Percentiles rank a stretch among this genome's conserved stretches.
Evolutionary conservation across 2,797 vertebrate species (phyloP).

Genomic region (Spondyliosoma cantharus): DNA sequence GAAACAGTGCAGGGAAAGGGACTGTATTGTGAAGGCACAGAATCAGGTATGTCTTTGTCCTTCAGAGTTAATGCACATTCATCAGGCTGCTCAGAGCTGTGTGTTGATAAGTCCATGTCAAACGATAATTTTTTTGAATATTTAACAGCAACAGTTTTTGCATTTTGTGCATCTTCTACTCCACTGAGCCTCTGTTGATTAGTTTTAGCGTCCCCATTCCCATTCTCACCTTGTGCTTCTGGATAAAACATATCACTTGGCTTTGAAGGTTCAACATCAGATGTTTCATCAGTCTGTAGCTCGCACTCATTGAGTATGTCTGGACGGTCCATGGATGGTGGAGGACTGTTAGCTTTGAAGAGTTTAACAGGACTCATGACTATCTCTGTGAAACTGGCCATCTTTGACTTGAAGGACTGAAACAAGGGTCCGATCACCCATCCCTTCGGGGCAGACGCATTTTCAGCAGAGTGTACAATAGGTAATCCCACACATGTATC

Average conservation of each 20-base stretch:
- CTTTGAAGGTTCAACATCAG: conserved; percentile 19
- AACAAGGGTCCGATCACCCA: conserved; percentile 91
- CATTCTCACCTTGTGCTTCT: conserved; percentile 34
- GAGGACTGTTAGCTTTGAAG: conserved; percentile 72
- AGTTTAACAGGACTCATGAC: conserved; percentile 86
- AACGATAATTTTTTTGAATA: conserved; percentile 64
- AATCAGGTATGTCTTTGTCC: conserved; percentile 25
- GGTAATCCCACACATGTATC: conserved; percentile 17
- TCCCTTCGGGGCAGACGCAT: conserved; percentile 59
- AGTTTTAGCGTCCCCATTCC: neutral
- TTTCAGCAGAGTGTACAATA: conserved; percentile 27
- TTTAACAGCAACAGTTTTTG: neutral
- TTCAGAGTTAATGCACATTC: conserved; percentile 40
- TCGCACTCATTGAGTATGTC: conserved; percentile 27
- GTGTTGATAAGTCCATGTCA: conserved; percentile 33
- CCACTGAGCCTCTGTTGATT: neutral
- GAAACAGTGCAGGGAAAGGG: conserved; percentile 3
- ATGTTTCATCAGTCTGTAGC: neutral
- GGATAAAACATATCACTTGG: neutral
- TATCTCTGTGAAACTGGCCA: conserved; percentile 92
- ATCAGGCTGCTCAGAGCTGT: conserved; percentile 8
- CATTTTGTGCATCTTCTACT: neutral
- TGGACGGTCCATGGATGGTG: neutral
- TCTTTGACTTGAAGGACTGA: conserved; percentile 89
- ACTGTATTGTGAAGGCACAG: conserved; percentile 55